phyloP scores from a whole-genome alignment of 1,140 invertebrate genomes.

The Parasteatoda tepidariorum region DNA sequence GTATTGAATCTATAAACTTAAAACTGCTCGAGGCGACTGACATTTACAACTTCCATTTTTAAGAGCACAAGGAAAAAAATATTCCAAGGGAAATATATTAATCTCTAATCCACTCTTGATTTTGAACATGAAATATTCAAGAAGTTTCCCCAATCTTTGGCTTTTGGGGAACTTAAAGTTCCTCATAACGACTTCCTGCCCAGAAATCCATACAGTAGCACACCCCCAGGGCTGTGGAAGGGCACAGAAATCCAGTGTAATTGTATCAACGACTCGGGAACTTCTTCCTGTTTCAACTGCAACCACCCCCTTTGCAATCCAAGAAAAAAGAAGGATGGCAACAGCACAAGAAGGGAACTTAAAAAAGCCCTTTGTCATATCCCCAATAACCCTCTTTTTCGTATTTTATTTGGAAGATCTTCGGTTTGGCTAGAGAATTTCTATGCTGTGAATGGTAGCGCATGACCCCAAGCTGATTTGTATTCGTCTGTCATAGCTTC shows the following conservation, averaged over 20 bases:
- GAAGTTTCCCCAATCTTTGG: not conserved
- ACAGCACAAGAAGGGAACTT: not conserved
- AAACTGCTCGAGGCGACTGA: too few species aligned
- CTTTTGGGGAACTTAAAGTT: conserved; percentile 20
- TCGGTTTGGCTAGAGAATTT: conserved; percentile 3
- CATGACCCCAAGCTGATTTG: conserved; percentile 40
- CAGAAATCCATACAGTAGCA: not conserved
- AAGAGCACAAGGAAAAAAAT: too few species aligned
- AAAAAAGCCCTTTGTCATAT: not conserved
- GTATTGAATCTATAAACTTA: too few species aligned
- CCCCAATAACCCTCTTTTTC: conserved; percentile 3
- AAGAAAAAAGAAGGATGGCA: not conserved
- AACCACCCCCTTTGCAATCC: not conserved
- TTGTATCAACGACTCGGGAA: conserved; percentile 44
- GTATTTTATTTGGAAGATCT: conserved; percentile 31
- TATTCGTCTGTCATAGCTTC: conserved; percentile 42
- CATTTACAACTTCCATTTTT: too few species aligned
- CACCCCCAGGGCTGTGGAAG: not conserved
- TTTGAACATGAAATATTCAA: conserved; percentile 47
- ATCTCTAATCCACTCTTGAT: conserved; percentile 4
- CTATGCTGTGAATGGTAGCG: conserved; percentile 6
- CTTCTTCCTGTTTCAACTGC: not conserved
- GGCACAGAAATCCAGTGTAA: conserved; percentile 28
- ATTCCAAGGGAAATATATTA: too few species aligned
- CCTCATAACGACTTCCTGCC: conserved; percentile 38